A percentile compares a stretch with the other conserved stretches of the same genome.
Conservation (phyloP, 2,888 invertebrate genomes). For the Auanema freiburgensis region DNA sequence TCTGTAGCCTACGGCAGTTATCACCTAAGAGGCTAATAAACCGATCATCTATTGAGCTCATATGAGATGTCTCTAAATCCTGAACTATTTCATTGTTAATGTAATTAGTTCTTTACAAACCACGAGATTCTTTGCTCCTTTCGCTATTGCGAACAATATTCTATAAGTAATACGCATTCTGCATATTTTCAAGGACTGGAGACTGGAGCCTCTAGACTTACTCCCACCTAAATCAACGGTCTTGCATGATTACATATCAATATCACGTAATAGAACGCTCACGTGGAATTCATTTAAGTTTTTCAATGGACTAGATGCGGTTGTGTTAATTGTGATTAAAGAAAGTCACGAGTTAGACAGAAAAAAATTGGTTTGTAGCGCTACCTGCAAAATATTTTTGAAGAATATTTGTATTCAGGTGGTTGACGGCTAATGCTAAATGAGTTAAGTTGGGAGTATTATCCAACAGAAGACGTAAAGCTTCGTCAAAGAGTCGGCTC, state of each 20-base stretch:
- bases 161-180: conserved; percentile 57
- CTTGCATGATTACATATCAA: too few species aligned
- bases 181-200: conserved; percentile 53
- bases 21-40: conserved; percentile 57
- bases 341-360: not conserved
- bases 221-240: conserved; percentile 33
- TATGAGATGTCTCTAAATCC: conserved; percentile 62
- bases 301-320: not conserved
- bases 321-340: not conserved
- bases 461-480: conserved; percentile 46
- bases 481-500: conserved; percentile 52
- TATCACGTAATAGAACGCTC: not conserved
- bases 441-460: conserved; percentile 50
- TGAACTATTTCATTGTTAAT: conserved; percentile 14
- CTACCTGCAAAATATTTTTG: conserved; percentile 50
- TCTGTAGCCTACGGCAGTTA: conserved; percentile 49
- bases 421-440: conserved; percentile 53
- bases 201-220: conserved; percentile 33
- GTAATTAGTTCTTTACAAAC: not conserved
- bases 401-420: conserved; percentile 49
- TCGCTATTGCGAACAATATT: conserved; percentile 61
- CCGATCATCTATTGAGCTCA: conserved; percentile 61
- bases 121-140: conserved; percentile 45
- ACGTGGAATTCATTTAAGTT: not conserved
- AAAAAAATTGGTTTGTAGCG: not conserved